These are phyloP conservation scores for Gryon sp. DNA, from an alignment of 1,140 invertebrate species.

Conservation along the genomic window DNA sequence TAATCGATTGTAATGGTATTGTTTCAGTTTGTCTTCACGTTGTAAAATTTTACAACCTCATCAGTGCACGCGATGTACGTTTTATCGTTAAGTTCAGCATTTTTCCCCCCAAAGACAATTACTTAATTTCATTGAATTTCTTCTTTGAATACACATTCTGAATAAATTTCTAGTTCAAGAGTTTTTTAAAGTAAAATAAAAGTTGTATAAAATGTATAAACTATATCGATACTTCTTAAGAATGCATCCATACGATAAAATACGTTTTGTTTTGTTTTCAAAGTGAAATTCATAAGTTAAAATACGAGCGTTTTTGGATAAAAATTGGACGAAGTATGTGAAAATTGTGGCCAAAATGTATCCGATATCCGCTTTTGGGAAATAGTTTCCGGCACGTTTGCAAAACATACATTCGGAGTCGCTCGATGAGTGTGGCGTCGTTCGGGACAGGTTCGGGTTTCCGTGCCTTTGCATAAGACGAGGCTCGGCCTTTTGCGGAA, in stretches of 20 bases:
- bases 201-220: no score
- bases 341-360: slow-evolving; percentile 12
- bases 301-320: background rate
- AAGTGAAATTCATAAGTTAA: no score
- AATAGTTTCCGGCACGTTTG: slow-evolving; percentile 40
- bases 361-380: slow-evolving; percentile 23
- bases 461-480: slow-evolving; percentile 65
- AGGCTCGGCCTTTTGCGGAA: slow-evolving; percentile 51
- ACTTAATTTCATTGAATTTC: no score
- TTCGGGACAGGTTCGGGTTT: slow-evolving; percentile 53
- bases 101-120: background rate
- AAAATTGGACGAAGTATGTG: slow-evolving; percentile 8
- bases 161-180: no score
- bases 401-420: slow-evolving; percentile 53
- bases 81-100: background rate
- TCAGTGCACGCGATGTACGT: slow-evolving; percentile 6
- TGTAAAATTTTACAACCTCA: slow-evolving; percentile 44
- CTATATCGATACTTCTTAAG: no score
- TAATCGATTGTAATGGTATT: slow-evolving; percentile 53
- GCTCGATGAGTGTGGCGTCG: slow-evolving; percentile 22
- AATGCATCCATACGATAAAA: no score
- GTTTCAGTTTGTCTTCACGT: slow-evolving; percentile 54
- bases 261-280: no score
- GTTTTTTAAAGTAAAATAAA: no score
- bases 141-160: no score